A percentile compares a stretch with the other conserved stretches of the same genome.
Evolutionary conservation across 2,888 invertebrate genomes (phyloP).

Genomic region (Polymixis flavicincta): DNA sequence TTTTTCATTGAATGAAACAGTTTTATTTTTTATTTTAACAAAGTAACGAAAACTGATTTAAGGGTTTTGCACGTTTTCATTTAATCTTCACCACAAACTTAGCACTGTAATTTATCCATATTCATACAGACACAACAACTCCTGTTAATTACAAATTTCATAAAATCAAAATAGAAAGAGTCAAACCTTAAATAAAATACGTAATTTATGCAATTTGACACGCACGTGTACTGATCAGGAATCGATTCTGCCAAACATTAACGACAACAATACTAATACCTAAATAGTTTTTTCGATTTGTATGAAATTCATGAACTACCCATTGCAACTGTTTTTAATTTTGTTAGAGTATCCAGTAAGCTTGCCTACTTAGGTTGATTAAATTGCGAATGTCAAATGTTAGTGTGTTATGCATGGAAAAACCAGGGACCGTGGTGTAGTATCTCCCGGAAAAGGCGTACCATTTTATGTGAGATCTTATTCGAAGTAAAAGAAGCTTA

Average conservation of each 20-base stretch:
- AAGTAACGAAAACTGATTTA: not conserved
- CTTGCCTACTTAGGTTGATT: not conserved
- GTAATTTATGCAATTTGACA: not conserved
- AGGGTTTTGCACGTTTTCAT: not conserved
- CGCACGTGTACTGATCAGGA: not conserved
- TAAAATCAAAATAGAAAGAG: not conserved
- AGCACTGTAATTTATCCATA: not conserved
- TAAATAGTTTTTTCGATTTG: not conserved
- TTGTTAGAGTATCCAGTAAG: not conserved
- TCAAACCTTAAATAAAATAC: not conserved
- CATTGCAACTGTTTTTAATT: not conserved
- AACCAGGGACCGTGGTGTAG: not conserved
- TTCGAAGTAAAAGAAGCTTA: slow-evolving; percentile 30
- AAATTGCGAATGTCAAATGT: not conserved
- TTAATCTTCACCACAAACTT: not conserved
- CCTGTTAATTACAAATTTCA: not conserved
- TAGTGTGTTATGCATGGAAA: not conserved
- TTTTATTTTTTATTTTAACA: not conserved
- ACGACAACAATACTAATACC: not conserved
- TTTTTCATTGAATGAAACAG: not conserved
- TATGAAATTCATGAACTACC: not conserved
- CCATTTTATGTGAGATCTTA: slow-evolving; percentile 5
- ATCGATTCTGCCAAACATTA: not conserved
- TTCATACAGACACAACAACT: not conserved
- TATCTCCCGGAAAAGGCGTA: not conserved